phyloP scores from a whole-genome alignment of 1,140 invertebrate genomes.

The Saccostrea echinata region DNA sequence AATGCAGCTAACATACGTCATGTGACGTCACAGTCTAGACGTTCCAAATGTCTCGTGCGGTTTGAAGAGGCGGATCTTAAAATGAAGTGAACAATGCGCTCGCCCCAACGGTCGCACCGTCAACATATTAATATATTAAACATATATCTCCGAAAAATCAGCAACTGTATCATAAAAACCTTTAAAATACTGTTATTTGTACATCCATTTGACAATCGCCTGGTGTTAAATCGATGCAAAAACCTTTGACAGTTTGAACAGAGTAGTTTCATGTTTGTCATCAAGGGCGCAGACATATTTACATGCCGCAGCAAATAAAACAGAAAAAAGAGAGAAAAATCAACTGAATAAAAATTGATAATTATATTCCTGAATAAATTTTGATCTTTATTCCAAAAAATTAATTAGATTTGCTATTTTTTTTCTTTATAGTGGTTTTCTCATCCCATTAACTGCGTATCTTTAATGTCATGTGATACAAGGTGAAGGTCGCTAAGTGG shows the following conservation, averaged over 20 bases:
- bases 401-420: not conserved
- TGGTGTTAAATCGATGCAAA: not conserved
- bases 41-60: no score
- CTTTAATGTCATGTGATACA: conserved; percentile 26
- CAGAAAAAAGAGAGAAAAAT: not conserved
- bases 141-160: no score
- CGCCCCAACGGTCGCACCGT: no score
- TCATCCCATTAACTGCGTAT: not conserved
- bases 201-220: not conserved
- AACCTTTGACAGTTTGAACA: not conserved
- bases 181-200: not conserved
- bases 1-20: no score
- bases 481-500: conserved; percentile 47
- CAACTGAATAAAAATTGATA: not conserved
- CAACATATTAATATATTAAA: no score
- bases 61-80: no score
- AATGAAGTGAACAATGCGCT: no score
- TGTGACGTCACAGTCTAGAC: no score
- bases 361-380: not conserved
- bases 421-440: not conserved
- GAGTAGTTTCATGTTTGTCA: conserved; percentile 6
- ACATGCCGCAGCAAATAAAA: not conserved
- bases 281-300: conserved; percentile 5
- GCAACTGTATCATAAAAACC: not conserved
- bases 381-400: not conserved